phyloP scores from a whole-genome alignment of 1,140 invertebrate species.

The Pseudomyrmex sp. region DNA sequence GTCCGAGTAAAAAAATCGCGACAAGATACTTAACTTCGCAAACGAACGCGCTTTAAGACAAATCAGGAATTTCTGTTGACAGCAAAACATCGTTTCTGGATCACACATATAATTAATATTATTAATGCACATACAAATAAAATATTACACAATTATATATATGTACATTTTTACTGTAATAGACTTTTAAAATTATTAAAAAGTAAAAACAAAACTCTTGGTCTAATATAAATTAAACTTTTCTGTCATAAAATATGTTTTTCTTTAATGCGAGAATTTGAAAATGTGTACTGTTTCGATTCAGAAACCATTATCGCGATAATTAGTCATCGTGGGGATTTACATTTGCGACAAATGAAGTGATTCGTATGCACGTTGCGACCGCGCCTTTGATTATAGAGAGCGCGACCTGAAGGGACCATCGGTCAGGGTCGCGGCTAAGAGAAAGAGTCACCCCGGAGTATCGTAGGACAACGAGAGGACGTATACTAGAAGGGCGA shows the following conservation, averaged over 20 bases:
- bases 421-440: background rate
- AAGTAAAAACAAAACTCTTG: background rate
- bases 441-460: constrained; percentile 12
- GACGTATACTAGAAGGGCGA: background rate
- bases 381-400: constrained; percentile 27
- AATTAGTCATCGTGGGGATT: background rate
- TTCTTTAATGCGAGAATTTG: background rate
- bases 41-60: background rate
- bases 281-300: background rate
- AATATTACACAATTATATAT: too few relatives aligned
- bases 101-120: too few relatives aligned
- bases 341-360: background rate
- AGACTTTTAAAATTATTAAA: too few relatives aligned
- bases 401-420: background rate
- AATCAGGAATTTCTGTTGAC: background rate
- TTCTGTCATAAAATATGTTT: too few relatives aligned
- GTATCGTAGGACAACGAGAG: background rate
- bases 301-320: background rate
- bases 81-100: background rate
- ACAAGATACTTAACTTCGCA: background rate
- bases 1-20: background rate
- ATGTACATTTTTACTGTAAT: too few relatives aligned
- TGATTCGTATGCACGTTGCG: background rate
- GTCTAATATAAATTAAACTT: too few relatives aligned
- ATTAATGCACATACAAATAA: too few relatives aligned